Conservation (phyloP, 2,888 invertebrate species). For the Brachylomia viminalis region DNA sequence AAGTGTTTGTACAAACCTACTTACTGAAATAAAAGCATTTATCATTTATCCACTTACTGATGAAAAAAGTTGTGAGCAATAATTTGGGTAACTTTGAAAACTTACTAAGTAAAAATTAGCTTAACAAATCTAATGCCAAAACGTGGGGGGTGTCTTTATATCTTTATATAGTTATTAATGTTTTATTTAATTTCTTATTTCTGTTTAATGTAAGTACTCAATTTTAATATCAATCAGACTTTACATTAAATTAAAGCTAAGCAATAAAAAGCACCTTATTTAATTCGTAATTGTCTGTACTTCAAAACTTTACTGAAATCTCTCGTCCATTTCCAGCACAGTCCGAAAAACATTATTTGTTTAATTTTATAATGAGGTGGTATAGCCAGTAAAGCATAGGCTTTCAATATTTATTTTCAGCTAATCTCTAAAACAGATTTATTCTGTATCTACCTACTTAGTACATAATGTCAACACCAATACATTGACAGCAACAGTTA, state of each 20-base stretch:
- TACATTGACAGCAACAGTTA: slow-evolving; percentile 2
- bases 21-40: too few species aligned
- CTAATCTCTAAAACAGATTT: neutral
- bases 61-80: neutral
- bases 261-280: neutral
- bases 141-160: too few species aligned
- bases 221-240: neutral
- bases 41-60: too few species aligned
- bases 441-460: neutral
- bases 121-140: neutral
- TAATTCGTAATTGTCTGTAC: neutral
- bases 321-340: neutral
- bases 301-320: neutral
- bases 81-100: too few species aligned
- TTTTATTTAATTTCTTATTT: neutral
- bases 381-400: neutral
- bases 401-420: neutral
- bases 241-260: neutral
- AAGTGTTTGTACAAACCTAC: too few species aligned
- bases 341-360: neutral
- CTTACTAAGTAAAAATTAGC: neutral
- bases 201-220: neutral
- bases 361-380: neutral
- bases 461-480: neutral
- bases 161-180: neutral